Evolutionary conservation across 2,888 invertebrate genomes (phyloP), one percentile per base, ranked within the genome.

Genomic region (Papilio elwesi): DNA sequence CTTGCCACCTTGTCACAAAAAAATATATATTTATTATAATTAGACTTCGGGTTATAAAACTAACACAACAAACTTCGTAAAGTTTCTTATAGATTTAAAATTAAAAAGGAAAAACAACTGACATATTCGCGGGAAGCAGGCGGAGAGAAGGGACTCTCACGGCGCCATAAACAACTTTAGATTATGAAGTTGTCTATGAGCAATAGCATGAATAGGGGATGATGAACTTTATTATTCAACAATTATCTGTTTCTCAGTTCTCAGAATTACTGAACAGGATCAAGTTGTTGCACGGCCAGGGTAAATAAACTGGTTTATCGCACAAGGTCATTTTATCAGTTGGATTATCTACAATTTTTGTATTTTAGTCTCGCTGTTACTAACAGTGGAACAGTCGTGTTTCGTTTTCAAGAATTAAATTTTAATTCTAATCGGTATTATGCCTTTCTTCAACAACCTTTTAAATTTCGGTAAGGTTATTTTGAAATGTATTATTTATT

Each of bases 381-480:
- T 38, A 43, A 67, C 38, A 36, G 57, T 73, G 65, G 66, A 16
- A 70, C 53, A 68, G 65, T 51, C 53, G 57, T 36, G 49, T 57
- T 55, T 16, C 13, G 12, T 13, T 59, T 49, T 6, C 48, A 49
- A 36, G 49, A 38, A 6, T 6, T n/a, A 43, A 26, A 47, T 36
- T 55, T 9, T 48, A 12, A 0, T 12, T 38, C 10, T 43, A n/a
- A 55, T 7, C n/a, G 10, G 12, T n/a, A 47, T 3, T 5, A 71
- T 66, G 66, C 57, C 71, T 9, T 71, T 71, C 57, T 66, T 71
- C 16, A 49, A 43, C 36, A 49, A 65, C 10, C 9, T 71, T 6
- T 59, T 66, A 11, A 71, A 71, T 38, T 36, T 66, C 10, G 71
- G 71, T 71, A 59, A 71, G 71, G 16, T 48, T 26, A 26, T 26